Percentiles rank a stretch among this genome's conserved stretches.
Conservation (phyloP, 2,113 vertebrate genomes). For the Prionailurus viverrinus region DNA sequence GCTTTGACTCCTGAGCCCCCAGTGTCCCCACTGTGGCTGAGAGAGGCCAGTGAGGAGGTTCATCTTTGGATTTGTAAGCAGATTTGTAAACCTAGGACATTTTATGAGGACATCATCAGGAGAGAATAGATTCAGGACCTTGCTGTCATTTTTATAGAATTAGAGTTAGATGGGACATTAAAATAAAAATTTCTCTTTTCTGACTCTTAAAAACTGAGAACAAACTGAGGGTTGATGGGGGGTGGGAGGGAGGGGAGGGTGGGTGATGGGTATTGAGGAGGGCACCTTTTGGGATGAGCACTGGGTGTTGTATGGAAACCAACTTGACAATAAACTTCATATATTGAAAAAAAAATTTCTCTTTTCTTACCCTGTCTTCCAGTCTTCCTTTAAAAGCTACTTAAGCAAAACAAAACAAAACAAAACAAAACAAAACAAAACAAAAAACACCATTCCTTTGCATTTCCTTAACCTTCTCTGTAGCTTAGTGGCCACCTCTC, state of each 20-base stretch:
- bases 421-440: not conserved
- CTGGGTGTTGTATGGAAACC: too few species aligned
- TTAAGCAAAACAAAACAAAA: not conserved
- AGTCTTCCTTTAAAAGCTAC: not conserved
- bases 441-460: not conserved
- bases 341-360: not conserved
- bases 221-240: too few species aligned
- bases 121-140: conserved; percentile 60
- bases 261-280: too few species aligned
- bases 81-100: not conserved
- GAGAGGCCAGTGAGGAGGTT: not conserved
- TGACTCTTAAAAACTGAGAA: not conserved
- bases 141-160: conserved; percentile 60
- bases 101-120: conserved; percentile 58
- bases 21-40: not conserved
- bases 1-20: not conserved
- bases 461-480: conserved; percentile 25
- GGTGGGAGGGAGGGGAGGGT: too few species aligned
- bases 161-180: not conserved
- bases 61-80: conserved; percentile 41
- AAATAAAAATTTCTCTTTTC: conserved; percentile 49
- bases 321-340: too few species aligned
- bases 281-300: too few species aligned
- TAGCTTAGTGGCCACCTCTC: conserved; percentile 64
- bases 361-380: conserved; percentile 65